These are phyloP conservation scores for Aspidoscelis tigris DNA, from an alignment of 2,113 vertebrate species.

Conservation along the genomic window DNA sequence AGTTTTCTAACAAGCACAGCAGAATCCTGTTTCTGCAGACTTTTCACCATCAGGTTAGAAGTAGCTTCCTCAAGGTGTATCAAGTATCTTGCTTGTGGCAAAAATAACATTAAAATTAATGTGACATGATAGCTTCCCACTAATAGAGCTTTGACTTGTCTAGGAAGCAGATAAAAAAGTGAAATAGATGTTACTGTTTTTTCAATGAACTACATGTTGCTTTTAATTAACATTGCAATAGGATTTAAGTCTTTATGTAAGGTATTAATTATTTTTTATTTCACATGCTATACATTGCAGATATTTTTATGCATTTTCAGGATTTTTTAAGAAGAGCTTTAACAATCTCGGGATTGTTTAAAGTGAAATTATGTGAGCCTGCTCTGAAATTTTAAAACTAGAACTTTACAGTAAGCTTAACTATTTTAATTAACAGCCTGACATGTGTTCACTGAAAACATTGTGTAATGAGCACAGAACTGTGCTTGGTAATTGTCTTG, in stretches of 20 bases:
- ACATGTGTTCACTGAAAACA: conserved; percentile 11
- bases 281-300: conserved; percentile 18
- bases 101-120: not conserved
- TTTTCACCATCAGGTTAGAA: no score
- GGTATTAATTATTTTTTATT: conserved; percentile 28
- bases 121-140: not conserved
- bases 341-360: conserved; percentile 28
- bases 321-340: conserved; percentile 5
- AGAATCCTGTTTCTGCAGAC: no score
- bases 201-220: no score
- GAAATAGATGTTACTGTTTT: not conserved
- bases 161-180: not conserved
- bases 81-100: not conserved
- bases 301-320: conserved; percentile 34
- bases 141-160: not conserved
- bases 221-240: not conserved
- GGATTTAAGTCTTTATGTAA: conserved; percentile 30
- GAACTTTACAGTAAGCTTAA: conserved; percentile 15
- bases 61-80: no score
- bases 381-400: conserved; percentile 48
- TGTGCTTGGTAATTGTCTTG: not conserved
- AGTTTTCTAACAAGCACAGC: no score
- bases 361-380: conserved; percentile 34
- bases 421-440: conserved; percentile 38
- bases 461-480: conserved; percentile 25